These are phyloP conservation scores for Lottia scabra DNA, from an alignment of 2,888 invertebrate genomes.

Conservation along the genomic window DNA sequence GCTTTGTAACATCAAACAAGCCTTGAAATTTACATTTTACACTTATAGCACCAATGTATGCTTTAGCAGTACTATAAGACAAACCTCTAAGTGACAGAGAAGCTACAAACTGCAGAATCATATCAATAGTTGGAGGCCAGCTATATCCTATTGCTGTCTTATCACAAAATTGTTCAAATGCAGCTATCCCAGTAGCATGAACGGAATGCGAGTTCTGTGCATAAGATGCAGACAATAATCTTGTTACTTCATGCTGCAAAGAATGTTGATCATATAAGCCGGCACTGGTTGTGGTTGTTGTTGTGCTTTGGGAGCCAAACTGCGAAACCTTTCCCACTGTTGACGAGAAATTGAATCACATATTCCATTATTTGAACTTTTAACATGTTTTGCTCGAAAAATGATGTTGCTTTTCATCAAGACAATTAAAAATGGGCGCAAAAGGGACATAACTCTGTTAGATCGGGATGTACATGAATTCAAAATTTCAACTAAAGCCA, in stretches of 20 bases:
- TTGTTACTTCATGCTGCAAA: background rate
- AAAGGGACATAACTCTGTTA: conserved; percentile 15
- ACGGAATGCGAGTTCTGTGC: background rate
- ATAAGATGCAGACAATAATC: background rate
- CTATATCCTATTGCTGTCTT: background rate
- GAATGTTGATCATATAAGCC: too few species aligned
- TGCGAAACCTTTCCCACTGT: too few species aligned
- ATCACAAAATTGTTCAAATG: background rate
- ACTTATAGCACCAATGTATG: background rate
- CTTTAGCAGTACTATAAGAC: background rate
- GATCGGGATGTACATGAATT: conserved; percentile 20
- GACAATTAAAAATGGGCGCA: conserved; percentile 13
- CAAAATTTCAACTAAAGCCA: conserved; percentile 21
- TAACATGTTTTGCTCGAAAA: background rate
- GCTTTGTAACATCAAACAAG: background rate
- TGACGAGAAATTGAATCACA: conserved; percentile 20
- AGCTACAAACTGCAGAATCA: background rate
- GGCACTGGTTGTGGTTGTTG: too few species aligned
- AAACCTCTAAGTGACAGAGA: background rate
- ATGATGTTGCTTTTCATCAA: background rate
- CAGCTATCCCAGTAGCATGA: background rate
- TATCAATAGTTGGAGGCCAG: background rate
- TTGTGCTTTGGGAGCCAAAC: too few species aligned
- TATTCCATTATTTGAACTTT: conserved; percentile 10
- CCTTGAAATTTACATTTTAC: background rate